A percentile compares a stretch with the other conserved stretches of the same genome.
Conservation (phyloP, 2,888 invertebrate genomes). For the Coecobrya sp. region DNA sequence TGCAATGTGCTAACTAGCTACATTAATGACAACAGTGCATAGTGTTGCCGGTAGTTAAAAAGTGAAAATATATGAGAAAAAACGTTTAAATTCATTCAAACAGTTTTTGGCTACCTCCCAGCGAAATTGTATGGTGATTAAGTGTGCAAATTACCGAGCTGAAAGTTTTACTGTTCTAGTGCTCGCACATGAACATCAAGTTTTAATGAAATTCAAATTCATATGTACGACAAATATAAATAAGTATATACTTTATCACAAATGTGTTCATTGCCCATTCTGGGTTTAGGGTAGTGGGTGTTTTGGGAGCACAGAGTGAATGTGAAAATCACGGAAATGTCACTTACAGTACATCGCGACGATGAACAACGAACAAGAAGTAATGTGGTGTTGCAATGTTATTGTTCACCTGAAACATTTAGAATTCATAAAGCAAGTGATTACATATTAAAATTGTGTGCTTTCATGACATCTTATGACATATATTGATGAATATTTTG, state of each 20-base stretch:
- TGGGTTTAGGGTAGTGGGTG: background rate
- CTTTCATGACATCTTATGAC: background rate
- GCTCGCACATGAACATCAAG: slow-evolving; percentile 55
- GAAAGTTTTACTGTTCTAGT: slow-evolving; percentile 62
- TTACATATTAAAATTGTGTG: background rate
- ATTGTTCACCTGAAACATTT: background rate
- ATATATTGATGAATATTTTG: background rate
- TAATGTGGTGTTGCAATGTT: background rate
- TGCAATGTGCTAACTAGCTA: slow-evolving; percentile 2
- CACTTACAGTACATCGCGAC: too few species aligned
- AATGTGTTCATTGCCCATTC: background rate
- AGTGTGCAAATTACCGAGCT: slow-evolving; percentile 77
- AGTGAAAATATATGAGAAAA: slow-evolving; percentile 70
- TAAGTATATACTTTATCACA: background rate
- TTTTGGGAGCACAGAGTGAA: background rate
- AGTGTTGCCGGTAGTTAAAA: background rate
- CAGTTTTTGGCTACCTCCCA: slow-evolving; percentile 82
- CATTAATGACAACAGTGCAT: slow-evolving; percentile 12
- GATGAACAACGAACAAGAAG: background rate
- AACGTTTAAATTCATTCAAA: slow-evolving; percentile 82
- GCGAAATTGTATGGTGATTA: slow-evolving; percentile 76
- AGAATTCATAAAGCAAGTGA: background rate
- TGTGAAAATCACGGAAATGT: slow-evolving; percentile 1
- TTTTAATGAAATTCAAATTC: slow-evolving; percentile 59
- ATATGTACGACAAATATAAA: slow-evolving; percentile 30